Evolutionary conservation across 2,113 vertebrate species (phyloP), one percentile per base, ranked within the genome.

Genomic region (Gymnobelideus leadbeateri): DNA sequence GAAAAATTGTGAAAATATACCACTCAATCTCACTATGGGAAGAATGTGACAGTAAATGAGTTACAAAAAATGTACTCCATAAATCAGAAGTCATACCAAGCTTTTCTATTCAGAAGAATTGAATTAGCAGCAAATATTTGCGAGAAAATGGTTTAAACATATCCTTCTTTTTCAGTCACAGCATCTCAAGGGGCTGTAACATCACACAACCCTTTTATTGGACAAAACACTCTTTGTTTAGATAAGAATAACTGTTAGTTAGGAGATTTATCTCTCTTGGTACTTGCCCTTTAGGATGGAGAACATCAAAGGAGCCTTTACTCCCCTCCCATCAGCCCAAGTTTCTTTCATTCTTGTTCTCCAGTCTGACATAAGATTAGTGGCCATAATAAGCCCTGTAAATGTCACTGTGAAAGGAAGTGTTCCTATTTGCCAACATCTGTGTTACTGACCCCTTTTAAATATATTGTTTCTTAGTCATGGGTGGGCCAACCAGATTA

Each of bases 71-170:
- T 61, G 25, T n/a, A 94, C 96, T 97, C 91, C 96, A 2, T 47
- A 46, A 0, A 25, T 94, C 93, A 96, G 96, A 46, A 94, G 91
- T 51, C 93, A 53, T 53, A 43, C 94, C 31, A 96, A 95, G 1
- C 0, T 26, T 95, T 93, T 96, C 77, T 91, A 92, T 8, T 93
- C 89, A 95, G 93, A 97, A 93, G 92, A 25, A 94, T 51, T 84
- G 96, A 97, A 96, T 97, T 0, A 19, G n/a, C 25, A 96, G 95
- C 21, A 43, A 51, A 8, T 31, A 16, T 37, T 0, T 51, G 28
- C 10, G 9, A 95, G 94, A 89, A 96, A 91, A 93, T 94, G 96
- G 0, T 95, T 97, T 96, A 49, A 77, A 47, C 84, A 14, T 95
- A 89, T 47, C 89, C 8, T 89, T 90, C 9, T 89, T 91, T 77